phyloP scores from a whole-genome alignment of 2,797 vertebrate genomes.

The Arremon aurantiirostris region DNA sequence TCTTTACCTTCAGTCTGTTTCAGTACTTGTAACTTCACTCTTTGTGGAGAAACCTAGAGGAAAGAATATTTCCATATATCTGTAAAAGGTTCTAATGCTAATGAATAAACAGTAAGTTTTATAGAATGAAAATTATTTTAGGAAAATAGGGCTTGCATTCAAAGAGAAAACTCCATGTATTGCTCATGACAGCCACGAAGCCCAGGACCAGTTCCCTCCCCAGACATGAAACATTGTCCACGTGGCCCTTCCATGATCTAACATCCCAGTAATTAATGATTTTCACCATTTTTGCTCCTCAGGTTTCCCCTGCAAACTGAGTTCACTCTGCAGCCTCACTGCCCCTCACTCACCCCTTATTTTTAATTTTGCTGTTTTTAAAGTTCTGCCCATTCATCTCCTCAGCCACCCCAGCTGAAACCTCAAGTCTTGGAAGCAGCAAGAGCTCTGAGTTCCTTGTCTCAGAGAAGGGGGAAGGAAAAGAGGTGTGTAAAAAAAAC shows the following conservation, averaged over 20 bases:
- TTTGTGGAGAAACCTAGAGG: constrained; percentile 77
- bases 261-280: background rate
- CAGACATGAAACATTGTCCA: background rate
- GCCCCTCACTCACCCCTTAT: background rate
- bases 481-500: background rate
- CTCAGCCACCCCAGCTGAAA: background rate
- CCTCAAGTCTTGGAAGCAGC: background rate
- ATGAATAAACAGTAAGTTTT: background rate
- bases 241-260: background rate
- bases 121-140: background rate
- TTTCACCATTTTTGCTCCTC: background rate
- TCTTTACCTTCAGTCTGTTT: constrained; percentile 77
- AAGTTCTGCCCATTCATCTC: background rate
- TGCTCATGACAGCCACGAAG: background rate
- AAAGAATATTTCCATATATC: background rate
- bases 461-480: background rate
- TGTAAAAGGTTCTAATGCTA: background rate
- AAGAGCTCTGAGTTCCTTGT: background rate
- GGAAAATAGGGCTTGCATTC: background rate
- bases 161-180: background rate
- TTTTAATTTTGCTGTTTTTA: background rate
- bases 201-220: background rate
- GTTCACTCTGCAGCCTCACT: background rate
- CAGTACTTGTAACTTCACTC: constrained; percentile 84
- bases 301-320: background rate